A percentile compares a stretch with the other conserved stretches of the same genome.
Conservation (phyloP, 2,113 vertebrate species). For the Empidonax traillii region DNA sequence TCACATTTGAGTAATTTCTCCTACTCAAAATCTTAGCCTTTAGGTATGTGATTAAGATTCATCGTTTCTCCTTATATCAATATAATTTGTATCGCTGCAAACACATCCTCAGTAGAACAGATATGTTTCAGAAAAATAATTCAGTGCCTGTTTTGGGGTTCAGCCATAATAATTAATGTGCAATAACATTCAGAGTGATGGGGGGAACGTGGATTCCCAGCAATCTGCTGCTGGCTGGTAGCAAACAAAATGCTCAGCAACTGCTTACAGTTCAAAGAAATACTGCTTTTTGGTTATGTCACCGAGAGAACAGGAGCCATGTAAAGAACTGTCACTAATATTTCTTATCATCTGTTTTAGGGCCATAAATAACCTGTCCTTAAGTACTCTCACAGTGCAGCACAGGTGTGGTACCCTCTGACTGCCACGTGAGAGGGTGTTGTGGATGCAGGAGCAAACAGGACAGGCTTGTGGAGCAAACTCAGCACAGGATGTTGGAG, state of each 20-base stretch:
- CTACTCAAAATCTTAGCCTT: not conserved
- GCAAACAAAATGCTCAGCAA: not conserved
- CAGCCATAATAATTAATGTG: not conserved
- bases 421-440: not conserved
- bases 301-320: not conserved
- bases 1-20: not conserved
- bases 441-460: not conserved
- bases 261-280: not conserved
- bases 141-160: not conserved
- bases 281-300: not conserved
- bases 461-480: not conserved
- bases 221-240: not conserved
- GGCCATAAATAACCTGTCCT: not conserved
- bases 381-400: accelerated
- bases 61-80: not conserved
- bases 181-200: not conserved
- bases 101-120: not conserved
- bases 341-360: not conserved
- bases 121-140: not conserved
- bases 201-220: not conserved
- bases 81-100: slow-evolving; percentile 19
- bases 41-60: slow-evolving; percentile 28
- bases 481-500: not conserved
- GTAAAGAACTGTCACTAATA: not conserved
- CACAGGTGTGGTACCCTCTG: not conserved